Evolutionary conservation across 2,113 vertebrate species (phyloP), one percentile per base, ranked within the genome.

Genomic region (Salvelinus fontinalis): DNA sequence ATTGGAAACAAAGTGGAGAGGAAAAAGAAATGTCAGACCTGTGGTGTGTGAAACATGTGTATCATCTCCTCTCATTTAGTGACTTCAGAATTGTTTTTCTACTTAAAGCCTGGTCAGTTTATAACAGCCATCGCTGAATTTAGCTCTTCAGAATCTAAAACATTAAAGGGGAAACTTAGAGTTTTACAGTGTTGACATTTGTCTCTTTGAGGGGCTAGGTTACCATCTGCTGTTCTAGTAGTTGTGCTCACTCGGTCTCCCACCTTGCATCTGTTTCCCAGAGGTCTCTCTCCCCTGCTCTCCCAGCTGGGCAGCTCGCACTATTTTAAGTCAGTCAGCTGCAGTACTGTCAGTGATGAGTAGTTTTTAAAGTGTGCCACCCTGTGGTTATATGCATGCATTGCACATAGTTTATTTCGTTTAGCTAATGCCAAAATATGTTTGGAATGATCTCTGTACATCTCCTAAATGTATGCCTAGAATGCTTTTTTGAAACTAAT

Each of bases 1-100:
- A 31, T 44, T 44, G 39, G 39, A 44, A 44, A 44, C 39, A 44
- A 44, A 44, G 66, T 85, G 86, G 87, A 79, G 70, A 49, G 9
- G 67, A 79, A 75, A 75, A 64, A 34, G 7, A 76, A 68, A 48
- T 49, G 39, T 31, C 13, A 31, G 66, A 29, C 16, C 66, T 18
- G 5, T 29, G 13, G 65, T 29, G 27, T 65, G 20, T 44, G 20
- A 49, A 14, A 24, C 29, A 2, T 11, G 18, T 31, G 0, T 0
- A 39, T 39, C 29, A 39, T 68, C 18, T 39, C 39, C 39, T 9
- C 39, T 44, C 16, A 9, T 67, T 67, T 26, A 5, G 8, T 62
- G 59, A 22, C 59, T 62, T 39, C 29, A 29, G 27, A 7, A 6
- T 16, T 20, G 66, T 68, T 34, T 67, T 34, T 68, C 13, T 20